Percentiles rank a stretch among this genome's conserved stretches.
These are phyloP conservation scores for Cylas formicarius DNA, from an alignment of 1,140 invertebrate species.

Conservation along the genomic window DNA sequence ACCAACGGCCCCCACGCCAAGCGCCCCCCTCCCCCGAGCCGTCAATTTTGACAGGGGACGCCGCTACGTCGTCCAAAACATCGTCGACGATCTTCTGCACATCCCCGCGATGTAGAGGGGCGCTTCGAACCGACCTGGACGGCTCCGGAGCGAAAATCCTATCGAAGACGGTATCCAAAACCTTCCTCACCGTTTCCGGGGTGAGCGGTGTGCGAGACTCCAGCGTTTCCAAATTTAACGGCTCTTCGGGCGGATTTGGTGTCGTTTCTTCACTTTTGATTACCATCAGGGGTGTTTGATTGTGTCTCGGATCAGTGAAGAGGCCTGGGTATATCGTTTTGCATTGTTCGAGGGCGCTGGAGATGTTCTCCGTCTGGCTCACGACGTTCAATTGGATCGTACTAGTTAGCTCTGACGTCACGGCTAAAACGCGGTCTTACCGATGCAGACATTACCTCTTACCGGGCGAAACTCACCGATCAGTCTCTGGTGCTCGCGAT, in stretches of 20 bases:
- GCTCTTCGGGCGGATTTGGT: neutral
- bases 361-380: constrained; percentile 21
- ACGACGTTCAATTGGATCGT: constrained; percentile 22
- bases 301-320: constrained; percentile 9
- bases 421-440: constrained; percentile 13
- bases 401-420: constrained; percentile 21
- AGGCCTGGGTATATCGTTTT: constrained; percentile 22
- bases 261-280: neutral
- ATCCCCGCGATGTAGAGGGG: constrained; percentile 1
- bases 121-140: neutral
- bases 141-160: constrained; percentile 6
- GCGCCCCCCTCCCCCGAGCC: constrained; percentile 10
- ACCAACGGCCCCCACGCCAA: neutral
- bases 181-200: constrained; percentile 14
- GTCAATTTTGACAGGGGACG: constrained; percentile 4
- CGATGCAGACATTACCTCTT: no score
- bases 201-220: constrained; percentile 5
- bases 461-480: constrained; percentile 12
- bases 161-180: constrained; percentile 14
- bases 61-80: constrained; percentile 6
- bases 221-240: constrained; percentile 10
- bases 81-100: constrained; percentile 14
- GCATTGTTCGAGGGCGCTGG: constrained; percentile 19
- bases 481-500: constrained; percentile 21
- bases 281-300: no score